Percentiles rank a stretch among this genome's conserved stretches.
Evolutionary conservation across 2,797 vertebrate species (phyloP).

Genomic region (Platyrinchus mystaceus): DNA sequence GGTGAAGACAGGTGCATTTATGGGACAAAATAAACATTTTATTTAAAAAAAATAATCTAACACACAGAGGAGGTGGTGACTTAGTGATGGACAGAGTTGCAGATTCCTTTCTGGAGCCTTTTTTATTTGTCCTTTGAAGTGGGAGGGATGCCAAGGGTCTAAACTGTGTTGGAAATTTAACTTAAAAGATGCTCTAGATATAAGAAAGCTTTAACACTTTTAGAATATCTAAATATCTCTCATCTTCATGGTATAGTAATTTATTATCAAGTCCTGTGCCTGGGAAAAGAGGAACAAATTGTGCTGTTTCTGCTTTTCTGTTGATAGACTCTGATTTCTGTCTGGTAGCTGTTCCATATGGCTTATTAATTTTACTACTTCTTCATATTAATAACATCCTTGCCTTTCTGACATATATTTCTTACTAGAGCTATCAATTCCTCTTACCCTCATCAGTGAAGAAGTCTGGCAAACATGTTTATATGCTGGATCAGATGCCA

Average conservation of each 20-base stretch:
- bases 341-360: not conserved
- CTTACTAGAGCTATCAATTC: conserved; percentile 28
- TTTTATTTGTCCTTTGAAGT: not conserved
- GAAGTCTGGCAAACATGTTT: not conserved
- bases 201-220: not conserved
- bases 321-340: conserved; percentile 14
- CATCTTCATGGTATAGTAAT: not conserved
- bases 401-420: conserved; percentile 15
- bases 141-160: not conserved
- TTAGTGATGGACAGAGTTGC: not conserved
- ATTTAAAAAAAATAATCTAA: not conserved
- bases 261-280: not conserved
- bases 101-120: not conserved
- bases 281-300: not conserved
- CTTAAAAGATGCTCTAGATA: not conserved
- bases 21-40: not conserved
- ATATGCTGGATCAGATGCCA: not conserved
- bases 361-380: not conserved
- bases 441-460: not conserved
- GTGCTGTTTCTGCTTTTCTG: not conserved
- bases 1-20: not conserved
- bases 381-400: conserved; percentile 21
- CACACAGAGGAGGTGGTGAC: not conserved
- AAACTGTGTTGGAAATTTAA: not conserved
- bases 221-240: not conserved